Evolutionary conservation across 2,797 vertebrate species (phyloP).

Genomic region (Lycodopsis pacificus): DNA sequence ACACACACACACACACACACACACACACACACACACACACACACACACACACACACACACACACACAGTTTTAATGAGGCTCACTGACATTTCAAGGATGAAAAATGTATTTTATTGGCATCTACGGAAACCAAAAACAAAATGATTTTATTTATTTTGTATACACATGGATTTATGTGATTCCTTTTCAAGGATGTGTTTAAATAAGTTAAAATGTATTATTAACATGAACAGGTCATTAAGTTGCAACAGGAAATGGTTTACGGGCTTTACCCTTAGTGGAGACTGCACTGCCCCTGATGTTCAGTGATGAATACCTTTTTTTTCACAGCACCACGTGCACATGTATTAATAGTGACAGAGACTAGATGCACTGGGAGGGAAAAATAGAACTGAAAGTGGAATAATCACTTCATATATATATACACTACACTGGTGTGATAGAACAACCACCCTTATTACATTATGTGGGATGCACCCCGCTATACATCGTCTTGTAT

Average conservation of each 20-base stretch:
- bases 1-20: slow-evolving; percentile 27
- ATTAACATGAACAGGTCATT: slow-evolving; percentile 22
- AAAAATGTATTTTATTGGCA: slow-evolving; percentile 68
- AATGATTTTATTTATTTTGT: slow-evolving; percentile 20
- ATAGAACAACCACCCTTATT: slow-evolving; percentile 8
- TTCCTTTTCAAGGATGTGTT: slow-evolving; percentile 20
- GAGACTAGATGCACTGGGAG: background rate
- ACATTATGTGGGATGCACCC: slow-evolving; percentile 15
- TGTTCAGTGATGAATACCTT: slow-evolving; percentile 58
- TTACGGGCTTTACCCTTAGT: background rate
- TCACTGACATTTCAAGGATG: slow-evolving; percentile 37
- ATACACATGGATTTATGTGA: slow-evolving; percentile 30
- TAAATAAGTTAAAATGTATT: slow-evolving; percentile 61
- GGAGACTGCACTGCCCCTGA: slow-evolving; percentile 6
- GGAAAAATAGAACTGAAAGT: slow-evolving; percentile 29
- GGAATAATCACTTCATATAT: slow-evolving; percentile 40
- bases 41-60: slow-evolving; percentile 23
- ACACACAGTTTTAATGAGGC: slow-evolving; percentile 40
- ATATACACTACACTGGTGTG: slow-evolving; percentile 32
- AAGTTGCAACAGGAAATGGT: slow-evolving; percentile 1
- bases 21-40: background rate
- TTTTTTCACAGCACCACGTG: background rate
- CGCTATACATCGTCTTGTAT: slow-evolving; percentile 29
- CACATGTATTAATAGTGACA: slow-evolving; percentile 27
- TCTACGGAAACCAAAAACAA: slow-evolving; percentile 27